Conservation (phyloP, 2,113 vertebrate genomes). For the Lophius piscatorius region DNA sequence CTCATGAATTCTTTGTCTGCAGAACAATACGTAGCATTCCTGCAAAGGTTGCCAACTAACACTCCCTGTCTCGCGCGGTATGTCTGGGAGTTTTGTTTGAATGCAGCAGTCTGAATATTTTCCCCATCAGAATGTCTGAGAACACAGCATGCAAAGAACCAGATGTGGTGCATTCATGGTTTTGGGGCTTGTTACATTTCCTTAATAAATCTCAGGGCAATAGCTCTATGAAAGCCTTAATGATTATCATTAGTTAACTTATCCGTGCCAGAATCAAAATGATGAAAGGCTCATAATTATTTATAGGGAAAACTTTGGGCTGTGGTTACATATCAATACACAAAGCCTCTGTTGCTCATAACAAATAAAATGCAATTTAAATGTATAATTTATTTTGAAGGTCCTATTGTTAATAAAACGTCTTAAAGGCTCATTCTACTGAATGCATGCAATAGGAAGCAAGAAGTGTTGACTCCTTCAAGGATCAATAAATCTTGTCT, state of each 20-base stretch:
- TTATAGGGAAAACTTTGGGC: constrained; percentile 40
- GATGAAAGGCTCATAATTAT: not conserved
- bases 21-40: constrained; percentile 69
- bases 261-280: not conserved
- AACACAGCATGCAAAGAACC: constrained; percentile 12
- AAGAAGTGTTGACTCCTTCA: constrained; percentile 39
- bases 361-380: constrained; percentile 18
- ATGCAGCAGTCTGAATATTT: constrained; percentile 38
- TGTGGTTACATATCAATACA: constrained; percentile 48
- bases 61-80: constrained; percentile 54
- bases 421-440: constrained; percentile 14
- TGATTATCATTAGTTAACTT: constrained; percentile 7
- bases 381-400: no score
- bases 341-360: constrained; percentile 39
- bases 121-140: constrained; percentile 19
- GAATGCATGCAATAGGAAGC: constrained; percentile 23
- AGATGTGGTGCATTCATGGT: not conserved
- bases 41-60: constrained; percentile 43
- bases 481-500: constrained; percentile 53
- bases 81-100: constrained; percentile 57
- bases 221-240: not conserved
- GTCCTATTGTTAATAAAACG: no score
- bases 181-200: no score
- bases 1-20: constrained; percentile 34
- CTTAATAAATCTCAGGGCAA: not conserved